Conservation (phyloP, 1,140 invertebrate species). For the Lepidurus packardi region DNA sequence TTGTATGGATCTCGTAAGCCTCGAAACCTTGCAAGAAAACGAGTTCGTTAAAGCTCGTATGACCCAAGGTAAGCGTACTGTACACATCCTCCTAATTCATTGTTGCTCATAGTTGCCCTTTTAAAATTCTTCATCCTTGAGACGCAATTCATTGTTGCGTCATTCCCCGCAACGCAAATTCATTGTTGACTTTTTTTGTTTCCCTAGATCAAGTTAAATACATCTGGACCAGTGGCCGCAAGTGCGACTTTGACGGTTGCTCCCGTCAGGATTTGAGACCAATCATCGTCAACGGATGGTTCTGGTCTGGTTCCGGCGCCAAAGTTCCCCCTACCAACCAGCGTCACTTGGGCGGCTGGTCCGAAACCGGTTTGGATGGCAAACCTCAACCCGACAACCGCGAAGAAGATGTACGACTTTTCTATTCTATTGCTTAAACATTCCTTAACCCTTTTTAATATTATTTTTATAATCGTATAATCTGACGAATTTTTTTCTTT, state of each 20-base stretch:
- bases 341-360: conserved; percentile 81
- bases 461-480: neutral
- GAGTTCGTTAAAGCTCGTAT: conserved; percentile 83
- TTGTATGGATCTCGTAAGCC: conserved; percentile 85
- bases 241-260: conserved; percentile 87
- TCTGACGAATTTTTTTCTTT: conserved; percentile 34
- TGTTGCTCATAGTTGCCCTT: conserved; percentile 28
- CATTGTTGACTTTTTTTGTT: neutral
- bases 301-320: conserved; percentile 84
- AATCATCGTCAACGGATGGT: conserved; percentile 83
- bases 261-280: conserved; percentile 79
- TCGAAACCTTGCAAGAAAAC: conserved; percentile 84
- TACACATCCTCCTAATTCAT: conserved; percentile 10
- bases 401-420: conserved; percentile 55
- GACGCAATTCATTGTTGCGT: too few species aligned
- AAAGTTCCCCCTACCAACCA: conserved; percentile 82
- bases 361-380: conserved; percentile 73
- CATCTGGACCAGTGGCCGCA: conserved; percentile 85
- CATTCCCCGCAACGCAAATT: neutral
- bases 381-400: conserved; percentile 82
- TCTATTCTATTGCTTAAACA: neutral
- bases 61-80: conserved; percentile 57
- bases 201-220: conserved; percentile 56
- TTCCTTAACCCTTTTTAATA: neutral
- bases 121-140: neutral